Conservation (phyloP, 2,113 vertebrate species). For the Grammomys surdaster region DNA sequence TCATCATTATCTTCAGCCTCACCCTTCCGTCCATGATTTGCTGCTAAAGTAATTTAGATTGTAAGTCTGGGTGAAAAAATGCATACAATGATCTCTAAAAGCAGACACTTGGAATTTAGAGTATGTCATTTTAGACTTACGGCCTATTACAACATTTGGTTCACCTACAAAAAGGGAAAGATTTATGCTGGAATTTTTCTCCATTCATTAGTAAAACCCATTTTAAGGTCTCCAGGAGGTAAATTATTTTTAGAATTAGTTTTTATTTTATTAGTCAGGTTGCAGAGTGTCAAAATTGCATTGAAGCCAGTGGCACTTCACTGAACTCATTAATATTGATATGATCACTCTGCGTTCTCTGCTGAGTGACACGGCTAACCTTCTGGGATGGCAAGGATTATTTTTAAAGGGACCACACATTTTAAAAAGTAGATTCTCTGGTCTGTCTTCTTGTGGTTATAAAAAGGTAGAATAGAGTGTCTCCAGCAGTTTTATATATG, state of each 20-base stretch:
- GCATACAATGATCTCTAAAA: slow-evolving; percentile 65
- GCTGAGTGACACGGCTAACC: slow-evolving; percentile 75
- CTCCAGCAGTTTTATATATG: neutral
- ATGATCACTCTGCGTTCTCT: slow-evolving; percentile 71
- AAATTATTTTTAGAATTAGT: slow-evolving; percentile 87
- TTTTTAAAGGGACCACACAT: slow-evolving; percentile 76
- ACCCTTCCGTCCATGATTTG: neutral
- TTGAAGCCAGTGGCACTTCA: slow-evolving; percentile 73
- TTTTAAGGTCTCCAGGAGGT: slow-evolving; percentile 86
- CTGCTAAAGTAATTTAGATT: slow-evolving; percentile 49
- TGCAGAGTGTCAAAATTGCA: slow-evolving; percentile 80
- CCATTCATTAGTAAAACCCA: slow-evolving; percentile 84
- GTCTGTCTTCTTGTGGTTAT: slow-evolving; percentile 55
- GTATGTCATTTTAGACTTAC: slow-evolving; percentile 65
- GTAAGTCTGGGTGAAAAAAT: slow-evolving; percentile 61
- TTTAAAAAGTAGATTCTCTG: slow-evolving; percentile 1
- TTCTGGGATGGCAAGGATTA: slow-evolving; percentile 69
- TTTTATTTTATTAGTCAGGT: slow-evolving; percentile 85
- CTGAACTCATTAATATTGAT: slow-evolving; percentile 84
- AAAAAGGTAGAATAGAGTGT: slow-evolving; percentile 6
- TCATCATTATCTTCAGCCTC: slow-evolving; percentile 7
- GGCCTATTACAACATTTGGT: slow-evolving; percentile 64
- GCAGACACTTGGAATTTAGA: neutral
- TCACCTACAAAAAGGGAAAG: slow-evolving; percentile 75
- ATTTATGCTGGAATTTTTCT: slow-evolving; percentile 50